Conservation (phyloP, 2,113 vertebrate species). For the Sialia sialis region DNA sequence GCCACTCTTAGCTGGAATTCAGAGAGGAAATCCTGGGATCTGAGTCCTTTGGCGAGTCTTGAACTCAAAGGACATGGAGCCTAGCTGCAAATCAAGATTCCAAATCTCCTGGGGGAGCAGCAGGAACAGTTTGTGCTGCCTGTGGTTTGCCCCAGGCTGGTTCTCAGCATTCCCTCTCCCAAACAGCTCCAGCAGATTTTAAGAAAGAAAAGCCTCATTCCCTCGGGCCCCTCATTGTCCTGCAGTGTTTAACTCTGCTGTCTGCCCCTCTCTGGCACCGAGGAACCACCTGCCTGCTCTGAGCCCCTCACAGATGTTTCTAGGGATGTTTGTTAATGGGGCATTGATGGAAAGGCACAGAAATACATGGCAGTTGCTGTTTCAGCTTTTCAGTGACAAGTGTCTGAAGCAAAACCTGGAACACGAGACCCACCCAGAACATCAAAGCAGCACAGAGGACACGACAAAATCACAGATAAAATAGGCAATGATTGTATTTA, state of each 20-base stretch:
- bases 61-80: background rate
- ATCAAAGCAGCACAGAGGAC: background rate
- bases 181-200: accelerated
- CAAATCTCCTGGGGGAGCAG: background rate
- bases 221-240: background rate
- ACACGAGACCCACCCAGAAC: background rate
- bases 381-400: background rate
- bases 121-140: background rate
- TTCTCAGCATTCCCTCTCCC: background rate
- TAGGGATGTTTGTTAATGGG: background rate
- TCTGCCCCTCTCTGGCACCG: background rate
- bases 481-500: background rate
- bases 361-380: background rate
- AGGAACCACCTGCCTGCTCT: background rate
- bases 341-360: background rate
- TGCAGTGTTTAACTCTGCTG: background rate
- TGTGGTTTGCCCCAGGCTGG: background rate
- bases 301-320: background rate
- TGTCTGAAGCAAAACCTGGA: background rate
- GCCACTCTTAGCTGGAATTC: background rate
- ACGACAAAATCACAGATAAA: background rate
- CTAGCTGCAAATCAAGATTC: background rate
- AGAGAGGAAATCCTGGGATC: background rate
- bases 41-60: background rate
- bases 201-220: background rate